Base-by-base conservation (phyloP, 2,113 vertebrate genomes). In the Prolemur simus region DNA sequence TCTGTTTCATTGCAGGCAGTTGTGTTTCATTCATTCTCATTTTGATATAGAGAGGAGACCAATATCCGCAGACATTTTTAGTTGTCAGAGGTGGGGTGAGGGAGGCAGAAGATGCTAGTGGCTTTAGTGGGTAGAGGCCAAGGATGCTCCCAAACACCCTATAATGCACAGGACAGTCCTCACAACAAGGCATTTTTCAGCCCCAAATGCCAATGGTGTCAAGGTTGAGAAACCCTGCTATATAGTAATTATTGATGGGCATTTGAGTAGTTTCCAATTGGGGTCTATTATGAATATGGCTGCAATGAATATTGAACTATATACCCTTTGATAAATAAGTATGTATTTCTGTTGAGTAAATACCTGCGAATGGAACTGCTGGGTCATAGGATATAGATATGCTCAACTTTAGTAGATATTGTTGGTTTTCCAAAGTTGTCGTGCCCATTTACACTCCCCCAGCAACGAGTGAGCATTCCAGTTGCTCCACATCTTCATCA, bases 401-500 rank as follows among this genome's bases (percentile, higher is more conserved):
- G 18, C 17, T 52, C 29, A 45, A 13, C 52, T 29, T 42, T 23
- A 18, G 29, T 34, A 45, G 47, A 73, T 6, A n/a, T 0, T 1
- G 25, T 23, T 18, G 37, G 4, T 60, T 54, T 82, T 34, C 60
- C 25, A 29, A 29, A 32, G 7, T 54, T 56, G 58, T 76, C 27
- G 15, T 15, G 32, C 34, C 49, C 12, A 37, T 34, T 60, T 56
- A 27, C 5, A 13, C 21, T 32, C 42, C 47, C 37, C 9, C 15
- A 5, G 25, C n/a, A 45, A 20, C 1, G 0, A 12, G 0, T 8
- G 32, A 63, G 1, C 10, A 10, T 52, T 71, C 20, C 6, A 2
- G 29, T 20, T 14, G n/a, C n/a, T 64, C 9, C 2, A 3, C 1
- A 3, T 37, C 89, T 77, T 80, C 37, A 63, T 23, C 58, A n/a